Evolutionary conservation across 2,888 invertebrate species (phyloP).

Genomic region (Schrankia costaestrigalis): DNA sequence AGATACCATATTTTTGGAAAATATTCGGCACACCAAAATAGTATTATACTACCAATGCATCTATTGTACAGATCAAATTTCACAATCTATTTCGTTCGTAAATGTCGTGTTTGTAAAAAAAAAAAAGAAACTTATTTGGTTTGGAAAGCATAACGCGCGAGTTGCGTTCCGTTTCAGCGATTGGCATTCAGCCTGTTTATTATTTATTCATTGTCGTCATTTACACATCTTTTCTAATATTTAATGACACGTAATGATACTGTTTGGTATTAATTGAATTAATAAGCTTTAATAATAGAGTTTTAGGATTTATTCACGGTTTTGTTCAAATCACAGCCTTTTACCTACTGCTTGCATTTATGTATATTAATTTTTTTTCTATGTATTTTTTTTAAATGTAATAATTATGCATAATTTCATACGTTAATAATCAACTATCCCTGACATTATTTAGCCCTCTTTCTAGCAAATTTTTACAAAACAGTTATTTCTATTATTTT

Average conservation of each 20-base stretch:
- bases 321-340: constrained; percentile 1
- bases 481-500: too few species aligned
- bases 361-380: too few species aligned
- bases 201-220: constrained; percentile 47
- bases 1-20: too few species aligned
- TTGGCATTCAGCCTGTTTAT: constrained; percentile 55
- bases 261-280: constrained; percentile 17
- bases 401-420: too few species aligned
- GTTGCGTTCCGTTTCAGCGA: constrained; percentile 59
- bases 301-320: constrained; percentile 8
- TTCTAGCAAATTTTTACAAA: too few species aligned
- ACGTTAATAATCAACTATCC: too few species aligned
- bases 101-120: constrained; percentile 26
- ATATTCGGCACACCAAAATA: too few species aligned
- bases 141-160: constrained; percentile 67
- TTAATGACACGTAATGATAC: constrained; percentile 17
- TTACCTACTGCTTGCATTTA: too few species aligned
- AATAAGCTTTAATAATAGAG: constrained; percentile 14
- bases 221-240: constrained; percentile 43
- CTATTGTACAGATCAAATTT: too few species aligned
- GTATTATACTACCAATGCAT: too few species aligned
- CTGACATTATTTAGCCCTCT: too few species aligned
- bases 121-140: constrained; percentile 33
- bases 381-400: too few species aligned
- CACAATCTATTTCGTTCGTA: constrained; percentile 17